Percentiles rank a stretch among this genome's conserved stretches.
phyloP scores from a whole-genome alignment of 1,140 invertebrate genomes.

The Schmidtea mediterranea region DNA sequence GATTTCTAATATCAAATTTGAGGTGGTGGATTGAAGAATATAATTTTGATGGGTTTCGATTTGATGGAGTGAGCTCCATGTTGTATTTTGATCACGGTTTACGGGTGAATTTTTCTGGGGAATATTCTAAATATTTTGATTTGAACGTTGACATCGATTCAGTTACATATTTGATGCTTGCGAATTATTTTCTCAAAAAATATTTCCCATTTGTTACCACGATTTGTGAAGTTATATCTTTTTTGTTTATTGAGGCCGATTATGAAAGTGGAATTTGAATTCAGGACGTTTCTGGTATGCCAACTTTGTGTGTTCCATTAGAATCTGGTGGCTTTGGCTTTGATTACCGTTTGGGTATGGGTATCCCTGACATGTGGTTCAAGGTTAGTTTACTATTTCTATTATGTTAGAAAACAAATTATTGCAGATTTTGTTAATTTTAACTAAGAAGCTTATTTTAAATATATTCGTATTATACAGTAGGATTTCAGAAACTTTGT shows the following conservation, averaged over 20 bases:
- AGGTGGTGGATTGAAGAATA: conserved; percentile 91
- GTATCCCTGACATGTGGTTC: conserved; percentile 95
- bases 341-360: conserved; percentile 92
- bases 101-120: conserved; percentile 61
- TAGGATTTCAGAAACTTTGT: too few species aligned
- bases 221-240: conserved; percentile 51
- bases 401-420: too few species aligned
- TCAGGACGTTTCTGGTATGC: conserved; percentile 91
- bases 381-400: conserved; percentile 30
- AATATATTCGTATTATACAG: too few species aligned
- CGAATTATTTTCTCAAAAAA: conserved; percentile 69
- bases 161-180: conserved; percentile 67
- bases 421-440: too few species aligned
- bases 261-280: conserved; percentile 5
- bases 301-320: conserved; percentile 65
- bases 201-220: conserved; percentile 51
- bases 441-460: too few species aligned
- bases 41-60: conserved; percentile 83
- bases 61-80: conserved; percentile 98
- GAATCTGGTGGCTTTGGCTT: conserved; percentile 74
- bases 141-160: conserved; percentile 84
- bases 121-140: conserved; percentile 90
- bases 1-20: conserved; percentile 81
- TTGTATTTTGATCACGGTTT: conserved; percentile 79
- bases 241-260: conserved; percentile 6